A percentile compares a stretch with the other conserved stretches of the same genome.
Evolutionary conservation across 2,797 vertebrate species (phyloP).

Genomic region (Alosa sapidissima): DNA sequence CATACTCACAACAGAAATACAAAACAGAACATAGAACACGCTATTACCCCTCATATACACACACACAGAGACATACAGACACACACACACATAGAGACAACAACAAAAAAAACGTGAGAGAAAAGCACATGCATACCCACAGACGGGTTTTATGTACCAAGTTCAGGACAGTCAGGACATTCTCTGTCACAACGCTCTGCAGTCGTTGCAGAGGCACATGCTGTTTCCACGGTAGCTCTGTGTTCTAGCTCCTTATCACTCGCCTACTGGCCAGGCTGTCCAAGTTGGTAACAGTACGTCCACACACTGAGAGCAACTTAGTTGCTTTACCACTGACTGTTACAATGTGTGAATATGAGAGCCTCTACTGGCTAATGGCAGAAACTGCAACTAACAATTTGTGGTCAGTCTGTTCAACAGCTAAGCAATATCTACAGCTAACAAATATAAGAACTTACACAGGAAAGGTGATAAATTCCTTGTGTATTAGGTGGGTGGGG

Average conservation of each 20-base stretch:
- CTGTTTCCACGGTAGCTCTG: neutral
- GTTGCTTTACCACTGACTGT: neutral
- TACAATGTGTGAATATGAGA: neutral
- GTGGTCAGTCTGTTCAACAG: neutral
- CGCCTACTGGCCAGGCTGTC: neutral
- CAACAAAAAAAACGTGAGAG: neutral
- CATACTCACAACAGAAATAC: neutral
- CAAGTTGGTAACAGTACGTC: neutral
- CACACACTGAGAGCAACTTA: neutral
- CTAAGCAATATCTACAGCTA: neutral
- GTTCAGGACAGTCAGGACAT: neutral
- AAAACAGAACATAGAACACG: too few relatives aligned
- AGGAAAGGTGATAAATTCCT: too few relatives aligned
- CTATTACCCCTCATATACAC: neutral
- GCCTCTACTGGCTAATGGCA: neutral
- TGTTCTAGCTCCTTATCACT: neutral
- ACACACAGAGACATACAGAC: neutral
- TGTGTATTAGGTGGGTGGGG: too few relatives aligned
- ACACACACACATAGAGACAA: neutral
- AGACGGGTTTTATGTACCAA: neutral
- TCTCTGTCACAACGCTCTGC: neutral
- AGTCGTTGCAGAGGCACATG: neutral
- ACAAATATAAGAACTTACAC: neutral
- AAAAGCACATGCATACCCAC: neutral
- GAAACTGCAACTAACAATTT: neutral